phyloP scores from a whole-genome alignment of 1,140 invertebrate genomes.

The Ips nitidus region DNA sequence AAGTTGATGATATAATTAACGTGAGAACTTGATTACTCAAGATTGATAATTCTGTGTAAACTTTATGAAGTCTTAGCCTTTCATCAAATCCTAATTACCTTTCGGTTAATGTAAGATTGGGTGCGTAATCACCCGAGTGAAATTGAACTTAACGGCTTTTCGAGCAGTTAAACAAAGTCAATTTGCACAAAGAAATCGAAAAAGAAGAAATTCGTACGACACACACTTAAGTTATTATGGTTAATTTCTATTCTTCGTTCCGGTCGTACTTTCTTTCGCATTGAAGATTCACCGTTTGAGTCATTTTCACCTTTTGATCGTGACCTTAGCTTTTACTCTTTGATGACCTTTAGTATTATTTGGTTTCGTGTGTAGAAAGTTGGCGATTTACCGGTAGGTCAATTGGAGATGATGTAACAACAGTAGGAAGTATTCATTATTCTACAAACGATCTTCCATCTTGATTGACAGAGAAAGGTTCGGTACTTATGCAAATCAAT shows the following conservation, averaged over 20 bases:
- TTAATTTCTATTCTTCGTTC: constrained; percentile 1
- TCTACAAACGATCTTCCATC: no score
- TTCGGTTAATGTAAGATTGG: background rate
- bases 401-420: background rate
- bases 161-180: background rate
- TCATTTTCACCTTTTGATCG: constrained; percentile 26
- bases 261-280: constrained; percentile 14
- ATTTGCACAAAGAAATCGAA: constrained; percentile 11
- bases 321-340: constrained; percentile 28
- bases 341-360: constrained; percentile 13
- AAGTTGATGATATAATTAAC: background rate
- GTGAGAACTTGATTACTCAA: constrained; percentile 1
- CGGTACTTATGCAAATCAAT: no score
- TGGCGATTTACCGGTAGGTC: constrained; percentile 2
- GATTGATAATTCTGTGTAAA: background rate
- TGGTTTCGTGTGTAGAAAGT: constrained; percentile 3
- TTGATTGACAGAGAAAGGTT: no score
- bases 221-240: constrained; percentile 7
- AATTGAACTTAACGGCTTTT: background rate
- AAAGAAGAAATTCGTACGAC: background rate
- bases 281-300: constrained; percentile 20
- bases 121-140: background rate
- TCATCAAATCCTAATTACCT: background rate
- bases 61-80: background rate
- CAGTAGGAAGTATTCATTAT: background rate